Conservation (phyloP, 2,113 vertebrate genomes). For the Gymnobelideus leadbeateri region DNA sequence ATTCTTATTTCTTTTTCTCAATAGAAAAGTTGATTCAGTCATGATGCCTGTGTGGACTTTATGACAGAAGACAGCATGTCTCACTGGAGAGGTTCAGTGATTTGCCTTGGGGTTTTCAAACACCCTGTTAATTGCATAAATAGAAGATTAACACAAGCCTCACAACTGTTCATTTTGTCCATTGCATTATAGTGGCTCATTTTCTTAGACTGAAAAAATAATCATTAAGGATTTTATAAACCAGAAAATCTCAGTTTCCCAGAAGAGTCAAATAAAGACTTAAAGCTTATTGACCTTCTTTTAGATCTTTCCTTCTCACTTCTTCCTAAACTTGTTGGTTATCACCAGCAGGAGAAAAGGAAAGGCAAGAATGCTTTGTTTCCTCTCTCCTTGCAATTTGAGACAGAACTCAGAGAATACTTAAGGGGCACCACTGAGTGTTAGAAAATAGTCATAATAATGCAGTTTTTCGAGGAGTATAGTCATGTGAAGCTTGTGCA, state of each 20-base stretch:
- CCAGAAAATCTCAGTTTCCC: neutral
- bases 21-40: neutral
- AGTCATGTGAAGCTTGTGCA: slow-evolving; percentile 15
- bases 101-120: neutral
- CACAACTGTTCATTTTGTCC: neutral
- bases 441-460: neutral
- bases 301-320: neutral
- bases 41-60: neutral
- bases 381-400: neutral
- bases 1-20: neutral
- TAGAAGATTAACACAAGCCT: neutral
- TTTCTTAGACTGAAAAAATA: neutral
- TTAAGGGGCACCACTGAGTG: neutral
- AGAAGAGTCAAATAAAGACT: neutral
- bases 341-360: neutral
- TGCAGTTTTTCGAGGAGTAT: neutral
- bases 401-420: neutral
- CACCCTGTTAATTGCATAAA: neutral
- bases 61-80: neutral
- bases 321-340: neutral
- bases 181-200: neutral
- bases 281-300: neutral
- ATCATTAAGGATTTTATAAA: neutral
- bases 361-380: neutral
- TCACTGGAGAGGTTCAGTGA: neutral